Conservation (phyloP, 2,113 vertebrate genomes). For the Apistogramma diplotaenia region DNA sequence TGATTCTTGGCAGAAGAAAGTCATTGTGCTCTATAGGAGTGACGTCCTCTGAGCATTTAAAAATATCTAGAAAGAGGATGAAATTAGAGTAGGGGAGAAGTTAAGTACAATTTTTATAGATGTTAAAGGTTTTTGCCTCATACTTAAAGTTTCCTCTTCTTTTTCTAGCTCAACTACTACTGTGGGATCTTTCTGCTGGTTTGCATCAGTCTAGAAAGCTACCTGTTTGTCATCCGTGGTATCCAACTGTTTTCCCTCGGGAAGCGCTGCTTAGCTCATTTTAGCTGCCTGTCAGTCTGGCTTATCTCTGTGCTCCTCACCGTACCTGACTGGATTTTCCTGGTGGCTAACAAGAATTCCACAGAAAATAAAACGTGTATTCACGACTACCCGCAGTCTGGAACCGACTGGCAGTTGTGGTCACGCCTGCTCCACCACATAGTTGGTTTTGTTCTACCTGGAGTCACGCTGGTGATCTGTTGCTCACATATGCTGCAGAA, state of each 20-base stretch:
- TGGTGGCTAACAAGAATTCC: background rate
- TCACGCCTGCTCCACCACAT: conserved; percentile 67
- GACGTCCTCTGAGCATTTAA: background rate
- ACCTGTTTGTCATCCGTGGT: conserved; percentile 68
- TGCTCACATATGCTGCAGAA: conserved; percentile 28
- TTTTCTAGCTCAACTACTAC: conserved; percentile 79
- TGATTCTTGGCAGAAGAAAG: background rate
- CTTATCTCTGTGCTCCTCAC: conserved; percentile 70
- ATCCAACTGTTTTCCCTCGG: conserved; percentile 65
- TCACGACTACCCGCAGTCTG: conserved; percentile 26
- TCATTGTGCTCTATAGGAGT: background rate
- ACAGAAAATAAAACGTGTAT: conserved; percentile 51
- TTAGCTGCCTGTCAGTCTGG: conserved; percentile 73
- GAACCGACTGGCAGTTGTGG: conserved; percentile 2
- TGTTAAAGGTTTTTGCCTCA: background rate
- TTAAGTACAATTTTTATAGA: background rate
- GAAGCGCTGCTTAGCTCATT: conserved; percentile 19
- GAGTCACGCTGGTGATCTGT: conserved; percentile 63
- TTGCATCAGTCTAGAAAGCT: conserved; percentile 77
- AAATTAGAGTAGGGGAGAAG: accelerated
- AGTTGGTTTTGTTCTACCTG: conserved; percentile 75
- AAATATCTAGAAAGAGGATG: background rate
- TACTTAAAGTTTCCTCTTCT: background rate
- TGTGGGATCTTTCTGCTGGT: conserved; percentile 79
- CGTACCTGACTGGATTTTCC: conserved; percentile 73